phyloP scores from a whole-genome alignment of 2,113 vertebrate genomes.

The Porphyrio hochstetteri region DNA sequence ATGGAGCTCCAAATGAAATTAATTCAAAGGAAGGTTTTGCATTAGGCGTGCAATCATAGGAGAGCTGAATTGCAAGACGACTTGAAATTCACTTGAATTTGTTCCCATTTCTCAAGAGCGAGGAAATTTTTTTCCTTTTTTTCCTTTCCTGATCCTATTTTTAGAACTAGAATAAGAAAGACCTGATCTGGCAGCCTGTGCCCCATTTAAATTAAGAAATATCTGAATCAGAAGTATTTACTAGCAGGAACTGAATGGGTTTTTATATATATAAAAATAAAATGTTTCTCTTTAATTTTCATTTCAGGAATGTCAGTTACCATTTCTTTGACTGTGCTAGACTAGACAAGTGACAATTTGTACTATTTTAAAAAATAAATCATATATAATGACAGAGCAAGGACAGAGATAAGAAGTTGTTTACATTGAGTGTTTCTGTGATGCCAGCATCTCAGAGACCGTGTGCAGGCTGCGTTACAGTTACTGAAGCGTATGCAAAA shows the following conservation, averaged over 20 bases:
- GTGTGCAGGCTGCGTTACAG: neutral
- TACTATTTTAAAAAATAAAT: neutral
- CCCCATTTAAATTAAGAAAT: neutral
- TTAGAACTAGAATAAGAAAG: neutral
- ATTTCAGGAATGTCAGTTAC: neutral
- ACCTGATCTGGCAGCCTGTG: neutral
- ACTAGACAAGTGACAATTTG: neutral
- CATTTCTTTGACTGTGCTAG: neutral
- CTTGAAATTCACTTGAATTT: conserved; percentile 18
- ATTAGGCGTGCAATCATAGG: neutral
- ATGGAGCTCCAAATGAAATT: neutral
- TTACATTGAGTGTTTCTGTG: neutral
- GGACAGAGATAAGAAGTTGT: neutral
- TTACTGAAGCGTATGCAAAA: neutral
- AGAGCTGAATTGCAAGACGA: neutral
- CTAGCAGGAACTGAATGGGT: neutral
- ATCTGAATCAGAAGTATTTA: neutral
- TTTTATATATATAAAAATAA: neutral
- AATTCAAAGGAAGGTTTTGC: conserved; percentile 25
- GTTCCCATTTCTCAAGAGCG: neutral
- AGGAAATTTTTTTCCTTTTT: neutral
- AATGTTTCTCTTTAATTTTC: neutral
- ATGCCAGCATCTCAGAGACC: neutral
- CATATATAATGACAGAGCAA: neutral
- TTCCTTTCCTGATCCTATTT: conserved; percentile 10